A percentile compares a stretch with the other conserved stretches of the same genome.
Conservation (phyloP, 2,888 invertebrate genomes). For the Eustalomyia histrio region DNA sequence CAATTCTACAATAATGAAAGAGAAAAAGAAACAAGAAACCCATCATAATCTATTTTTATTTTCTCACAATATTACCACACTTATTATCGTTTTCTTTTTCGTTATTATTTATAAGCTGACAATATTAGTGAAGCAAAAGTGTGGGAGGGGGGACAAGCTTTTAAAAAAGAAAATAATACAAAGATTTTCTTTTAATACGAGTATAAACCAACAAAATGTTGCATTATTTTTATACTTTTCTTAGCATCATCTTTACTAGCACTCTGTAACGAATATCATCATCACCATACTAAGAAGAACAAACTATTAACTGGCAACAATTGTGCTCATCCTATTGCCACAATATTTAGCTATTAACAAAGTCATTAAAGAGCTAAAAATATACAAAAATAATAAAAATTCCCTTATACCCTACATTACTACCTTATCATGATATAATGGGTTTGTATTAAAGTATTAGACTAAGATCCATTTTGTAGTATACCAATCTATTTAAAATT, state of each 20-base stretch:
- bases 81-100: conserved; percentile 22
- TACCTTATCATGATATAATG: no score
- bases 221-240: conserved; percentile 3
- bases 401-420: background rate
- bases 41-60: conserved; percentile 26
- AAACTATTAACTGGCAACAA: conserved; percentile 31
- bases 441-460: no score
- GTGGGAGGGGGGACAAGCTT: background rate
- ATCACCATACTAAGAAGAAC: background rate
- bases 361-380: conserved; percentile 35
- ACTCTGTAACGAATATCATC: background rate
- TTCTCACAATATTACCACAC: conserved; percentile 14
- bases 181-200: background rate
- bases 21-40: background rate
- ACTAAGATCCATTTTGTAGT: no score
- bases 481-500: no score
- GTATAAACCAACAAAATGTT: conserved; percentile 16
- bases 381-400: conserved; percentile 4
- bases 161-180: background rate
- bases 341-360: conserved; percentile 37
- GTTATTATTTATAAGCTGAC: conserved; percentile 3
- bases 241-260: background rate
- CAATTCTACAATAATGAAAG: background rate
- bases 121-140: background rate
- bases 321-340: conserved; percentile 42